Conservation (phyloP, 2,797 vertebrate species). For the Staurois parvus region DNA sequence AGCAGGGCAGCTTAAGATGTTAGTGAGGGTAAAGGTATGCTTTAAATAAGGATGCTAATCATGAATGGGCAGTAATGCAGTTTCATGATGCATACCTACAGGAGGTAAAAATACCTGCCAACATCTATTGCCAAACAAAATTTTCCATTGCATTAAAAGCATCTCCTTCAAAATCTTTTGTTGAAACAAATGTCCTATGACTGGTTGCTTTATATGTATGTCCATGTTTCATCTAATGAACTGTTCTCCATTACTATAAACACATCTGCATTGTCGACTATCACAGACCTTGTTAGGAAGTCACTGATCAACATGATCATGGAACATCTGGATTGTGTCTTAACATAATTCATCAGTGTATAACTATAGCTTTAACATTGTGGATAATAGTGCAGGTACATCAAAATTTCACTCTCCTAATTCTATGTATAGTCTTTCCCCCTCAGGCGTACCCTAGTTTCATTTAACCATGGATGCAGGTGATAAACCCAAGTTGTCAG, state of each 20-base stretch:
- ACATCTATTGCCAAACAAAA: neutral
- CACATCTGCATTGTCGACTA: neutral
- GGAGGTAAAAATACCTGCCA: neutral
- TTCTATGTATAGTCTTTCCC: conserved; percentile 60
- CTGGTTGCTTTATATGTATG: neutral
- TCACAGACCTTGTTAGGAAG: neutral
- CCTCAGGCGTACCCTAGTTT: conserved; percentile 60
- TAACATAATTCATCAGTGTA: conserved; percentile 38
- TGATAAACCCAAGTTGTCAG: conserved; percentile 61
- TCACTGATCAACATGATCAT: conserved; percentile 35
- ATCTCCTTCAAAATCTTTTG: neutral
- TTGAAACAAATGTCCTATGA: neutral
- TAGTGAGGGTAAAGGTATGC: too few relatives aligned
- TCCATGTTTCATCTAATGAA: neutral
- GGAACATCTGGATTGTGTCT: conserved; percentile 25
- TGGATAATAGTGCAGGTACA: conserved; percentile 37
- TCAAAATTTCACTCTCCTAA: conserved; percentile 53
- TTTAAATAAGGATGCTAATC: neutral
- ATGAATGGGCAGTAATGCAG: neutral
- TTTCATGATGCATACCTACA: neutral
- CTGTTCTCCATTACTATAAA: conserved; percentile 14
- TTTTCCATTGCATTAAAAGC: neutral
- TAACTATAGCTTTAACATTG: conserved; percentile 34
- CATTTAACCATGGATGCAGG: conserved; percentile 59
- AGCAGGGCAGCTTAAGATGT: too few relatives aligned